These are phyloP conservation scores for Drosophila obscura DNA, from an alignment of 1,140 invertebrate genomes.

Conservation along the genomic window DNA sequence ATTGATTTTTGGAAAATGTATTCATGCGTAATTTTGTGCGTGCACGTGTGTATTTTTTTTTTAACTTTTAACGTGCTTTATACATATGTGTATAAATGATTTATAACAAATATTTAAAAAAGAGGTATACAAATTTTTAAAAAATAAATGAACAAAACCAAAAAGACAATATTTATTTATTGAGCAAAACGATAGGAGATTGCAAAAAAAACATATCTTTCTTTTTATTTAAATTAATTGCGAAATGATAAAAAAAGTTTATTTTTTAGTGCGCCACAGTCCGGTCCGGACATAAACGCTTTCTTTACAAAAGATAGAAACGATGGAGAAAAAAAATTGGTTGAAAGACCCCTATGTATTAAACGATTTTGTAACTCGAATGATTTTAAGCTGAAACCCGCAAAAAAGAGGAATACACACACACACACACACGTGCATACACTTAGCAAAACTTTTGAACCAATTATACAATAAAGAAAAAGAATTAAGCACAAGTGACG, in stretches of 20 bases:
- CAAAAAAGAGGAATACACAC: constrained; percentile 11
- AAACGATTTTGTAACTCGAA: background rate
- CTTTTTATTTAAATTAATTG: background rate
- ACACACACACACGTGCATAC: constrained; percentile 28
- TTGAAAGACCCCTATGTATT: background rate
- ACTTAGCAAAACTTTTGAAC: constrained; percentile 49
- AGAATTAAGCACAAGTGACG: constrained; percentile 25
- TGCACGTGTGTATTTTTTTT: constrained; percentile 12
- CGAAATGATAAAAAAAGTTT: no score
- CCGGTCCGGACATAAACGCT: background rate
- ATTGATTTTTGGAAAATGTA: constrained; percentile 3
- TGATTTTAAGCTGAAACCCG: background rate
- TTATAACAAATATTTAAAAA: constrained; percentile 38
- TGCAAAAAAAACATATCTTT: constrained; percentile 47
- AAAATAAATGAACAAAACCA: constrained; percentile 10
- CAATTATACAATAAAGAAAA: constrained; percentile 63
- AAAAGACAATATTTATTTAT: constrained; percentile 63
- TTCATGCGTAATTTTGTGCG: background rate
- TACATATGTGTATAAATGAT: constrained; percentile 28
- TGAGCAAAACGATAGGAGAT: constrained; percentile 12
- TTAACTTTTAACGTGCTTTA: constrained; percentile 24
- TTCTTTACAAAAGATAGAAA: background rate
- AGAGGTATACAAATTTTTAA: constrained; percentile 38
- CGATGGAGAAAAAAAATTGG: background rate
- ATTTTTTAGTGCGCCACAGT: background rate